Base-by-base conservation (phyloP, 2,888 invertebrate species). In the Drosophila nigritarsus region DNA sequence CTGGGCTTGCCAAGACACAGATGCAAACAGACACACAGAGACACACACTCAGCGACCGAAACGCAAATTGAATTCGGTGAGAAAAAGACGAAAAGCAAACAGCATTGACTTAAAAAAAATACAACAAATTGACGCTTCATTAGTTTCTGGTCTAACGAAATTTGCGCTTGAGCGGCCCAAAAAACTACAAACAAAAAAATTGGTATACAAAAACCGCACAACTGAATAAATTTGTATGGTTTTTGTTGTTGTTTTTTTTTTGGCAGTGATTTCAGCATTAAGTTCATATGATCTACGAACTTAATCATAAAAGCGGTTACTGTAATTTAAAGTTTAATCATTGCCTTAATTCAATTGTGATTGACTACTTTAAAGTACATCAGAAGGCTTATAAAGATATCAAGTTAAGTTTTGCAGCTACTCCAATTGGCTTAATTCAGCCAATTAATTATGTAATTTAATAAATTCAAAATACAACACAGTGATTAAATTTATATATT, bases 61-160 rank as follows among this genome's bases (percentile, higher is more conserved):
- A 77, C 72, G 67, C 81, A 86, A 84, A 84, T 84, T 84, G 86
- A 83, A 78, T 85, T 88, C 69, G 76, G 83, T 86, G 81, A 72
- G 84, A 85, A 85, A 75, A 78, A 63, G 74, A 67, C 70, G 49
- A 71, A 81, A 74, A 70, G 24, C 18, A 13, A 18, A 40, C 27
- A 49, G 27, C 63, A 70, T 56, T 45, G 32, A 63, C 51, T 42
- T 53, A 38, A 48, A 53, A 67, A 48, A 27, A 61, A 60, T 72
- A 66, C 65, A 74, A 55, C 58, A 79, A 75, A 68, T 78, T 74
- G 63, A 78, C 82, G 84, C 79, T 86, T 79, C 87, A 86, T 82
- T 87, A 81, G 75, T 64, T 89, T 77, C 67, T 68, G 50, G 56
- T 58, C 50, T 36, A 56, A 62, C 54, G 59, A 55, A 69, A 56